Evolutionary conservation across 2,888 invertebrate species (phyloP).

Genomic region (Dicycla oo): DNA sequence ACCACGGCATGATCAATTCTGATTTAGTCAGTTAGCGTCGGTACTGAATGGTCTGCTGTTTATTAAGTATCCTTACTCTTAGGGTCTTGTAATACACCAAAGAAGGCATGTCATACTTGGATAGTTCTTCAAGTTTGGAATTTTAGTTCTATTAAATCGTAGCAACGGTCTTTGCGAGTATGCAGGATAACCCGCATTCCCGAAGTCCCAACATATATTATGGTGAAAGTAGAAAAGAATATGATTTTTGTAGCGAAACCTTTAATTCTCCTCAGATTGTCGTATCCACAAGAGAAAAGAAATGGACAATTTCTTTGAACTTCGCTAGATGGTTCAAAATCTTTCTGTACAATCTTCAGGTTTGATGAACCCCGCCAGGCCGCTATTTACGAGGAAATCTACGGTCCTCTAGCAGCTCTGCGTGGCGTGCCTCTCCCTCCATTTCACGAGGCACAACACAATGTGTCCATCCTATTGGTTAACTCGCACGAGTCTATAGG

Average conservation of each 20-base stretch:
- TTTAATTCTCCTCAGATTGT: background rate
- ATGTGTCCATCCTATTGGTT: slow-evolving; percentile 74
- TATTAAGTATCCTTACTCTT: background rate
- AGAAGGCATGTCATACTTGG: background rate
- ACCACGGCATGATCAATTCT: background rate
- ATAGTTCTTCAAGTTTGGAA: background rate
- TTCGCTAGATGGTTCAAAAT: background rate
- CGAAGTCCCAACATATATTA: background rate
- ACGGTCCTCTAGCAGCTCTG: slow-evolving; percentile 68
- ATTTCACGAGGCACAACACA: slow-evolving; percentile 65
- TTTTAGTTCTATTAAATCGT: background rate
- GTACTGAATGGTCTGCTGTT: too few species aligned
- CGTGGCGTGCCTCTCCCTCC: slow-evolving; percentile 72
- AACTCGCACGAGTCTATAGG: slow-evolving; percentile 77
- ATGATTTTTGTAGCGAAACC: background rate
- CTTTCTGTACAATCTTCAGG: slow-evolving; percentile 57
- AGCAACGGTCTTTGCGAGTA: background rate
- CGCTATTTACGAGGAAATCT: slow-evolving; percentile 66
- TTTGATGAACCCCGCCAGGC: slow-evolving; percentile 41
- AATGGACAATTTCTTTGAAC: background rate
- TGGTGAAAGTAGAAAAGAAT: background rate
- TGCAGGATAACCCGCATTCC: background rate
- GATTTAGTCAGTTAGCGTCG: too few species aligned
- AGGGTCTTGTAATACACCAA: background rate
- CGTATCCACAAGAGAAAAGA: background rate